Conservation (phyloP, 2,113 vertebrate genomes). For the Phyllopteryx taeniolatus region DNA sequence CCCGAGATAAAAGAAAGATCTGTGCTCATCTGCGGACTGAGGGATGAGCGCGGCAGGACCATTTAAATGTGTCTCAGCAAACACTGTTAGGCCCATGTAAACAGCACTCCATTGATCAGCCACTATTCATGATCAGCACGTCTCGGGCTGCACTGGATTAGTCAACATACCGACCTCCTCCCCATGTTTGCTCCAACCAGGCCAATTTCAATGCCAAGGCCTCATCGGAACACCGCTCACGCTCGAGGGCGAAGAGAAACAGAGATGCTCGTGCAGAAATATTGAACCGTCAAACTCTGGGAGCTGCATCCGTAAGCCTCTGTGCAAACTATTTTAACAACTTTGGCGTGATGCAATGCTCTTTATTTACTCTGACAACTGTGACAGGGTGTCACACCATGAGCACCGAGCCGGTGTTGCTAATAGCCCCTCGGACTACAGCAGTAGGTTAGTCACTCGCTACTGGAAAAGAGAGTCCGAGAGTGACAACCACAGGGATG, state of each 20-base stretch:
- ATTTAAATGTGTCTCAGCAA: constrained; percentile 71
- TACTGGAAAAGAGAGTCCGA: constrained; percentile 25
- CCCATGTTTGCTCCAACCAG: constrained; percentile 58
- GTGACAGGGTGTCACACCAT: constrained; percentile 34
- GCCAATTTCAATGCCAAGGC: constrained; percentile 66
- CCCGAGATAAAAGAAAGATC: constrained; percentile 33
- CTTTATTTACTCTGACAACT: constrained; percentile 23
- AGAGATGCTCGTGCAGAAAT: neutral
- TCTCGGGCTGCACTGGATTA: constrained; percentile 71
- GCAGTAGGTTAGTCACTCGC: constrained; percentile 38
- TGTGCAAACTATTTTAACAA: neutral
- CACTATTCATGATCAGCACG: constrained; percentile 68
- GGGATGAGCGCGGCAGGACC: constrained; percentile 41
- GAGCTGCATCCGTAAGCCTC: neutral
- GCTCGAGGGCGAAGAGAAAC: neutral
- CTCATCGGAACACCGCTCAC: constrained; percentile 42
- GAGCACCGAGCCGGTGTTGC: constrained; percentile 35
- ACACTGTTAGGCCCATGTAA: constrained; percentile 70
- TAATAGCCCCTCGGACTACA: constrained; percentile 42
- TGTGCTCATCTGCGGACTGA: constrained; percentile 14
- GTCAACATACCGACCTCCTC: constrained; percentile 52
- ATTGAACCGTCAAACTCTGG: neutral
- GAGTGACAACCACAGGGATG: constrained; percentile 35
- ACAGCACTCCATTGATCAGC: constrained; percentile 69
- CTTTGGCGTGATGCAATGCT: constrained; percentile 5